Base-by-base conservation (phyloP, 2,888 invertebrate species). In the Parnassius mnemosyne region DNA sequence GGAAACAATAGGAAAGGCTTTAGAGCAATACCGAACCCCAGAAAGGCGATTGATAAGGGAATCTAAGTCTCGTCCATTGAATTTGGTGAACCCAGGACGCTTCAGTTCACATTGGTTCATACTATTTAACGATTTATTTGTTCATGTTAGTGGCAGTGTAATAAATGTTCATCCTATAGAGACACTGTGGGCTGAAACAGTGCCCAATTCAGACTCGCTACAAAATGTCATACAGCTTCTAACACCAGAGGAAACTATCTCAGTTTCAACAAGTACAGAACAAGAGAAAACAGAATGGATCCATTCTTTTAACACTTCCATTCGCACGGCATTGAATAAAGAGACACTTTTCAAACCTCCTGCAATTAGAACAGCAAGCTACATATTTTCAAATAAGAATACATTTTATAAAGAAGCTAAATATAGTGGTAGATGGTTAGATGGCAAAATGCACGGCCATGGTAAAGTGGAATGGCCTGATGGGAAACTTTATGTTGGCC, bases 381-480 rank as follows among this genome's bases (percentile, higher is more conserved):
- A 96, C 74, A 93, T 93, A 1, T 97, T 96, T 79, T 93, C 93
- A 10, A 89, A 81, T 59, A 96, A 95, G 79, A 94, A 93, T 78
- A 81, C 92, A 0, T 92, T 93, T 73, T 96, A 94, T 75, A 95
- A 96, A 79, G 95, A 95, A 70, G 96, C 96, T 0, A 95, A 93
- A 68, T 97, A 97, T 72, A 93, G 92, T 59, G 98, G 96, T 0
- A 92, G 95, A 63, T 98, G 97, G 97, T 82, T 94, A 65, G 95
- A 94, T 76, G 97, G 96, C 0, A 95, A 96, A 77, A 92, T 97
- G 75, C 96, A 97, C 79, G 98, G 97, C 0, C 92, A 92, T 77
- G 97, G 97, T 5, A 95, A 95, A 79, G 82, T 97, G 64, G 95
- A 95, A 75, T 98, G 96, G 95, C 91, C 93, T 1, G 96, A 97